Conservation (phyloP, 35 echinoderm and acorn worm genomes). For the Nesometra sesokonis region DNA sequence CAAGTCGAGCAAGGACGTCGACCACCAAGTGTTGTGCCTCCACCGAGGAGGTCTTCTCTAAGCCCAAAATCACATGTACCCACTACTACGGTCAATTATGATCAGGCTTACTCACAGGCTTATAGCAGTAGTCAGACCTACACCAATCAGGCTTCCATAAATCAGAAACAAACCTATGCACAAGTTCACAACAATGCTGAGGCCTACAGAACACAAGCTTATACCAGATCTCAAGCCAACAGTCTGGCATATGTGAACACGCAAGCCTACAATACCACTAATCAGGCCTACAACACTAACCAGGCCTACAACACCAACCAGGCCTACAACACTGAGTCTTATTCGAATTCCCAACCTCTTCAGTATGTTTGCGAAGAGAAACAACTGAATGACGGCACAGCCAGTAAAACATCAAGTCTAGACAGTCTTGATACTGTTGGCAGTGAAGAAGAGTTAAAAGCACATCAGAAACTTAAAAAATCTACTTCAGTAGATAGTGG, state of each 20-base stretch:
- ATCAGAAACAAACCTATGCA: neutral
- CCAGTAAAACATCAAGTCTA: neutral
- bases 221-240: neutral
- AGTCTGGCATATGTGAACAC: neutral
- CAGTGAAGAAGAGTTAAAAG: neutral
- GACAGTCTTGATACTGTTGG: neutral
- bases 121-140: neutral
- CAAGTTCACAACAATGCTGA: neutral
- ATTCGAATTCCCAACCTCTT: neutral
- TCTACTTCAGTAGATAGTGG: slow-evolving; percentile 6
- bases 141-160: neutral
- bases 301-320: no score
- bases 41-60: neutral
- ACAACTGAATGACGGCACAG: neutral
- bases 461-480: neutral
- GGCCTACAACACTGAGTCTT: no score
- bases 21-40: neutral
- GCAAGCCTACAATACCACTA: neutral
- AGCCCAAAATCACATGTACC: neutral
- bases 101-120: no score
- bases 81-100: neutral
- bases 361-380: neutral
- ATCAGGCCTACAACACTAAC: no score
- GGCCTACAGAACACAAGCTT: neutral
- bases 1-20: neutral